Conservation (phyloP, 2,113 vertebrate species). For the Gymnarchus niloticus region DNA sequence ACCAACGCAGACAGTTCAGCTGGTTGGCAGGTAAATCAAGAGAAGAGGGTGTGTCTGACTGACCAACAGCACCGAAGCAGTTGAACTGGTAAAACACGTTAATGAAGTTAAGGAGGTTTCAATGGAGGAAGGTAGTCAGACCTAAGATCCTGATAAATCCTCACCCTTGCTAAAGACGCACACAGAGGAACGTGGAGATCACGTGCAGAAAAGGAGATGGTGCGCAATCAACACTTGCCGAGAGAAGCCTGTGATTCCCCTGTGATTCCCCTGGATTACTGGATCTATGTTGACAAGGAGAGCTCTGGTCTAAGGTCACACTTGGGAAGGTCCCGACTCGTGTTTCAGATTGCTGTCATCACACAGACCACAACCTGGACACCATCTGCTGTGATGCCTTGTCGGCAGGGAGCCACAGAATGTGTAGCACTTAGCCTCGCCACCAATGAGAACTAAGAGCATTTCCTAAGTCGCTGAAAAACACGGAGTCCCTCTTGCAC, state of each 20-base stretch:
- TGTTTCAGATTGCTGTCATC: not conserved
- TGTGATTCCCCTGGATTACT: not conserved
- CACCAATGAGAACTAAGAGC: not conserved
- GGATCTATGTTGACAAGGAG: not conserved
- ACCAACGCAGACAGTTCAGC: not conserved
- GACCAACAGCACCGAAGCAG: no score
- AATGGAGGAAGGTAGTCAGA: not conserved
- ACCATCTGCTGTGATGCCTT: not conserved
- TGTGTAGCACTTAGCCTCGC: not conserved
- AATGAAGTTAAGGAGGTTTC: not conserved
- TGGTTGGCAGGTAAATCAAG: not conserved
- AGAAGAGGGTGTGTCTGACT: not conserved
- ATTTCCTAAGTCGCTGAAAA: not conserved
- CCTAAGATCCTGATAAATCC: not conserved
- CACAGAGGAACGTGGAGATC: constrained; percentile 37
- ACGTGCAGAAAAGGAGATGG: no score
- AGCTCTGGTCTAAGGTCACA: constrained; percentile 19
- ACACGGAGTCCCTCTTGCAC: not conserved
- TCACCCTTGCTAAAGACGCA: constrained; percentile 17
- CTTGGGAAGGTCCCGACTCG: no score
- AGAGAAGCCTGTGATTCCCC: no score
- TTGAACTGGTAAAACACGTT: not conserved
- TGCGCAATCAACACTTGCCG: constrained; percentile 25
- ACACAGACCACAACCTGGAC: not conserved
- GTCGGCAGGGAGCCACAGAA: not conserved